These are phyloP conservation scores for Sceliomorpha sp. DNA, from an alignment of 2,888 invertebrate species.

Conservation along the genomic window DNA sequence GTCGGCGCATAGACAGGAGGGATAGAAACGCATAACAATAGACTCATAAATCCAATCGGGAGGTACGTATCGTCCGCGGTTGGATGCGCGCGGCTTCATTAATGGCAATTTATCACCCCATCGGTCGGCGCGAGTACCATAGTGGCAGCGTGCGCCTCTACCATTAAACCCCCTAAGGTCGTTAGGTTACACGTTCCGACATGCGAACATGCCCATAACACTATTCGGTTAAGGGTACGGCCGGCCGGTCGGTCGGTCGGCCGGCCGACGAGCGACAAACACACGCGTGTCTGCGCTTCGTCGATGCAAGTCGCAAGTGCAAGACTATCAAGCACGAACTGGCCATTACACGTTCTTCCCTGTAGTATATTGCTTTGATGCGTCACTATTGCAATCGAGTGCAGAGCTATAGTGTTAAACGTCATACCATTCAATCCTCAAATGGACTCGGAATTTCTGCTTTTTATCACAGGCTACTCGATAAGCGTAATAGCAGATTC, in stretches of 20 bases:
- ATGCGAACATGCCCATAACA: constrained; percentile 76
- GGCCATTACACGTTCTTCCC: constrained; percentile 44
- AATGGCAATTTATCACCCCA: constrained; percentile 74
- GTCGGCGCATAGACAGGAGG: constrained; percentile 17
- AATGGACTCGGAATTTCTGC: too few species aligned
- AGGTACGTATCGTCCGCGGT: constrained; percentile 50
- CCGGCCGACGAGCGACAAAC: constrained; percentile 56
- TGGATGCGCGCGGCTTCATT: constrained; percentile 68
- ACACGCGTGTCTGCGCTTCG: constrained; percentile 52
- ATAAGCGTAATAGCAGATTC: too few species aligned
- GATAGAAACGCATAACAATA: constrained; percentile 49
- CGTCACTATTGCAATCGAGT: constrained; percentile 33
- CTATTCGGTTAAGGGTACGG: constrained; percentile 69
- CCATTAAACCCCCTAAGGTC: constrained; percentile 75
- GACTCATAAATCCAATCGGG: constrained; percentile 61
- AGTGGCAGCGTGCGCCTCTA: constrained; percentile 57
- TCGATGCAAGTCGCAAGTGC: constrained; percentile 40
- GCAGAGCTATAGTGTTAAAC: constrained; percentile 26
- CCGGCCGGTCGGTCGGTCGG: too few species aligned
- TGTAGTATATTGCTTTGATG: constrained; percentile 43
- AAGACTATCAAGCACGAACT: constrained; percentile 47
- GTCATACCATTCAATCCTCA: constrained; percentile 13
- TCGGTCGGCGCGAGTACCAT: constrained; percentile 58
- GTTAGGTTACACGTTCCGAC: constrained; percentile 77
- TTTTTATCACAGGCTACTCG: too few species aligned